These are phyloP conservation scores for Ichneumon xanthorius DNA, from an alignment of 2,888 invertebrate genomes.

Conservation along the genomic window DNA sequence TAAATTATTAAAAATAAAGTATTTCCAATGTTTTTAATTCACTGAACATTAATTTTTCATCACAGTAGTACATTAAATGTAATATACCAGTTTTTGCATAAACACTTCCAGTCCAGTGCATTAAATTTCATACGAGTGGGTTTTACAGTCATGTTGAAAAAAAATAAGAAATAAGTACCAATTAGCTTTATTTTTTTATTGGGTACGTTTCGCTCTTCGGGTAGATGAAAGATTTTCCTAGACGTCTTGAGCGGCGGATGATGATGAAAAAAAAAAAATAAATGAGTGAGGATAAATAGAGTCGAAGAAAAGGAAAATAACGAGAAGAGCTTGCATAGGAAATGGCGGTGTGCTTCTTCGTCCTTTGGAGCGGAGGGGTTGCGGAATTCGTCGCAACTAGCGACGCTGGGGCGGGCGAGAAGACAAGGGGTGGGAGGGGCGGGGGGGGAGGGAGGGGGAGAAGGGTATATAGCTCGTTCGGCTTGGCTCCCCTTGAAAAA, in stretches of 20 bases:
- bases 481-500: conserved; percentile 80
- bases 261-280: conserved; percentile 9
- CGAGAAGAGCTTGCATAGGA: conserved; percentile 69
- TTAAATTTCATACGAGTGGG: no score
- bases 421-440: conserved; percentile 60
- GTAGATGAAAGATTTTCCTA: background rate
- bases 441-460: conserved; percentile 69
- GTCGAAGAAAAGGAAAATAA: conserved; percentile 45
- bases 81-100: no score
- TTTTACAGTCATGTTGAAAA: no score
- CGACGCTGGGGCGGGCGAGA: conserved; percentile 56
- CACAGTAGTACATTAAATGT: no score
- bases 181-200: background rate
- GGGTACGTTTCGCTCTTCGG: background rate
- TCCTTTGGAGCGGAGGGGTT: conserved; percentile 76
- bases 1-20: no score
- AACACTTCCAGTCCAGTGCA: no score
- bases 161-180: background rate
- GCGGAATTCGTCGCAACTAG: conserved; percentile 81
- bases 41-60: no score
- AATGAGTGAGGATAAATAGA: conserved; percentile 13
- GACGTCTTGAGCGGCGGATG: background rate
- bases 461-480: conserved; percentile 76
- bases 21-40: no score
- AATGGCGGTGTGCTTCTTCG: conserved; percentile 75